Conservation (phyloP, 2,113 vertebrate species). For the Onychostoma macrolepis region DNA sequence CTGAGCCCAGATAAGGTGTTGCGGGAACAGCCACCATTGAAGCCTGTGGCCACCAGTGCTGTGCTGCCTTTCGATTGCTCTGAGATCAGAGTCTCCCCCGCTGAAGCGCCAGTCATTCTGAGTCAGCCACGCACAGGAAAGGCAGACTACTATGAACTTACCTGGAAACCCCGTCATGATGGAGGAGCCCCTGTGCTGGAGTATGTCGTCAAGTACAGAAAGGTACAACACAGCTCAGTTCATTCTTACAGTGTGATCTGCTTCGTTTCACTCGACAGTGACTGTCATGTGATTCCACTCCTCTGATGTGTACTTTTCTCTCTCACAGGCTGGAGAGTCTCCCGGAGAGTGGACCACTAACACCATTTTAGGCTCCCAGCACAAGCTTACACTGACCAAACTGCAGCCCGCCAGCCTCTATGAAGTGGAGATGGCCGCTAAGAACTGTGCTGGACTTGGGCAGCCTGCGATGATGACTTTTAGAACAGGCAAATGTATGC, state of each 20-base stretch:
- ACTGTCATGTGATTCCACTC: not conserved
- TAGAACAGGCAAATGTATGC: conserved; percentile 84
- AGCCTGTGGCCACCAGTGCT: conserved; percentile 64
- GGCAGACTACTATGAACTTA: conserved; percentile 91
- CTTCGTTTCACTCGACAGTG: not conserved
- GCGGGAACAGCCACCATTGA: conserved; percentile 72
- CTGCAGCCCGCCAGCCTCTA: conserved; percentile 93
- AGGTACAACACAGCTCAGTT: conserved; percentile 74
- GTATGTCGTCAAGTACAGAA: conserved; percentile 92
- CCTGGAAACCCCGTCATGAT: conserved; percentile 91
- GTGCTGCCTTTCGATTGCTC: conserved; percentile 77
- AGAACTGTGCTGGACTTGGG: conserved; percentile 90
- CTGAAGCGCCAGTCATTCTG: conserved; percentile 92
- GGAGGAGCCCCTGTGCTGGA: conserved; percentile 83
- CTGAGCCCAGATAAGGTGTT: conserved; percentile 77
- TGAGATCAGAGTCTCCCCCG: conserved; percentile 73
- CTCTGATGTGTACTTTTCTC: conserved; percentile 17
- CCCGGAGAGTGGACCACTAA: conserved; percentile 84
- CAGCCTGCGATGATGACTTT: conserved; percentile 99
- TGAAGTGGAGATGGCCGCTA: conserved; percentile 95
- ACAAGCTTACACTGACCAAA: conserved; percentile 85
- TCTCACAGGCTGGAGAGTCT: conserved; percentile 82
- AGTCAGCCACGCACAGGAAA: conserved; percentile 93
- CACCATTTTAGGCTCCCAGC: conserved; percentile 83
- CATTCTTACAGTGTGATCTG: not conserved